These are phyloP conservation scores for Escarpia spicata DNA, from an alignment of 2,888 invertebrate genomes.

Conservation along the genomic window DNA sequence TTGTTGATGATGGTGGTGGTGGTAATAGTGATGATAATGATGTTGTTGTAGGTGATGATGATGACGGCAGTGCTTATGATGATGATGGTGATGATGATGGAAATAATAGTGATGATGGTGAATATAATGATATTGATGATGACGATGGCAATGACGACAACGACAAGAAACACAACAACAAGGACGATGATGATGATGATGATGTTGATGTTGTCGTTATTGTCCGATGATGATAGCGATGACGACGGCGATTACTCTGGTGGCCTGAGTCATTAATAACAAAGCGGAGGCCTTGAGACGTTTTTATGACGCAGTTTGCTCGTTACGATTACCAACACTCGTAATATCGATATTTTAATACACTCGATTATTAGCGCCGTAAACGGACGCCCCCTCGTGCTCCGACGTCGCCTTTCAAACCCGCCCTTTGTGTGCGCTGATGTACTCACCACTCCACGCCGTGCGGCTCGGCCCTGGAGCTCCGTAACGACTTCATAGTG, in stretches of 20 bases:
- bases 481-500: background rate
- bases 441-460: background rate
- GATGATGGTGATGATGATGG: background rate
- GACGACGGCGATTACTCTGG: background rate
- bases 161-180: background rate
- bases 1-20: no score
- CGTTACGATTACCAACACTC: conserved; percentile 9
- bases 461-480: background rate
- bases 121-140: background rate
- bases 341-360: conserved; percentile 16
- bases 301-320: background rate
- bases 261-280: background rate
- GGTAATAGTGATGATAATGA: no score
- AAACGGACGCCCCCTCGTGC: background rate
- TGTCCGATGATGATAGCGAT: background rate
- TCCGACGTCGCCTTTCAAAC: background rate
- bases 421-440: background rate
- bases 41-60: background rate
- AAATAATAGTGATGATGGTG: background rate
- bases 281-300: background rate
- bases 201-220: no score
- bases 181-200: background rate
- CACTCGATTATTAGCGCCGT: conserved; percentile 3
- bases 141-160: background rate
- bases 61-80: background rate